These are phyloP conservation scores for Rapana venosa DNA, from an alignment of 2,888 invertebrate species.

Conservation along the genomic window DNA sequence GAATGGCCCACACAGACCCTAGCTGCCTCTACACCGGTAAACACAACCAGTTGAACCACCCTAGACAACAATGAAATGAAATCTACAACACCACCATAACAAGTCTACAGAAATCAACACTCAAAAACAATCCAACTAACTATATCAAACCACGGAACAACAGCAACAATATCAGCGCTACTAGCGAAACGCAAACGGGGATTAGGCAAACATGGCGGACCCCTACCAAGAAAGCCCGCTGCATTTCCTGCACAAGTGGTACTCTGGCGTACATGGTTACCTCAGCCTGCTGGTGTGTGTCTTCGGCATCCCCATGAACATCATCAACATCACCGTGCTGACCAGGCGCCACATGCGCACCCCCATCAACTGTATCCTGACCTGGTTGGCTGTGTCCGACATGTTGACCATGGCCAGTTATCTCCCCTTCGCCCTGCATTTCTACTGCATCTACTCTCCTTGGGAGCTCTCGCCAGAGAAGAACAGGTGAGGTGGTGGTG, in stretches of 20 bases:
- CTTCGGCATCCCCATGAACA: slow-evolving; percentile 92
- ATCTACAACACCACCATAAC: no score
- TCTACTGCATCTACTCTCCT: slow-evolving; percentile 65
- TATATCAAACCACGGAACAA: no score
- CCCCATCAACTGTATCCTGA: slow-evolving; percentile 93
- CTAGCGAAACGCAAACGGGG: no score
- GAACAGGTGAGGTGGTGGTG: slow-evolving; percentile 72
- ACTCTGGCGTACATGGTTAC: slow-evolving; percentile 86
- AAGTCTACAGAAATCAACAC: no score
- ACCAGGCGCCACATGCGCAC: slow-evolving; percentile 90
- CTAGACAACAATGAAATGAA: no score
- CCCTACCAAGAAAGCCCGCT: background rate
- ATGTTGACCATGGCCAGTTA: slow-evolving; percentile 94
- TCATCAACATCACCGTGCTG: slow-evolving; percentile 92
- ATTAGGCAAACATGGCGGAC: background rate
- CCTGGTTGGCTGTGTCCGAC: slow-evolving; percentile 91
- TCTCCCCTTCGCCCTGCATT: slow-evolving; percentile 90
- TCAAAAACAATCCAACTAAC: no score
- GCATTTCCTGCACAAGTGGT: slow-evolving; percentile 47
- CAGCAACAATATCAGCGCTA: no score
- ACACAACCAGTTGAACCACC: no score
- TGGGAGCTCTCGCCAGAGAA: slow-evolving; percentile 61
- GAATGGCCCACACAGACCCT: no score
- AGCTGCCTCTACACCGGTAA: no score
- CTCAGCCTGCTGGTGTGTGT: slow-evolving; percentile 91